phyloP scores from a whole-genome alignment of 2,888 invertebrate genomes.

The Agrochola macilenta region DNA sequence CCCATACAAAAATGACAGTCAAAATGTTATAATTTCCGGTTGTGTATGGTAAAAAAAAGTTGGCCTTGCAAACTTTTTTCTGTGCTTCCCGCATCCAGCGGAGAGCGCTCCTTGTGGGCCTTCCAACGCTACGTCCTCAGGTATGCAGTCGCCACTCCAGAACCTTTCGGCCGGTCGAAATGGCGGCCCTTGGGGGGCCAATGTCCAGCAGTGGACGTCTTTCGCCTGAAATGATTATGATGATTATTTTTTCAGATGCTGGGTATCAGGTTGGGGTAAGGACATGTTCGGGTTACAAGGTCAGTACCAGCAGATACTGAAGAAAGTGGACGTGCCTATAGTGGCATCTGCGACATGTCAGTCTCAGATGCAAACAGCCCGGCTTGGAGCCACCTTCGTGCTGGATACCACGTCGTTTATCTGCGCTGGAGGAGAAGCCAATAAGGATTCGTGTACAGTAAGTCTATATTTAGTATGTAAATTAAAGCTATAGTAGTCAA shows the following conservation, averaged over 20 bases:
- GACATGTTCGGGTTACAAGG: slow-evolving; percentile 92
- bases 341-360: slow-evolving; percentile 92
- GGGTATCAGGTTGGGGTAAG: slow-evolving; percentile 97
- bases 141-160: no score
- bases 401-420: slow-evolving; percentile 93
- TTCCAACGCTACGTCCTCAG: no score
- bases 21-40: no score
- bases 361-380: slow-evolving; percentile 91
- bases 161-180: no score
- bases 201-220: no score
- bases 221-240: no score
- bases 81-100: no score
- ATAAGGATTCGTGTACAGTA: slow-evolving; percentile 95
- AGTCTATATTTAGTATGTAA: slow-evolving; percentile 67
- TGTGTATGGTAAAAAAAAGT: no score
- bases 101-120: no score
- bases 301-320: slow-evolving; percentile 92
- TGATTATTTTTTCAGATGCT: slow-evolving; percentile 82
- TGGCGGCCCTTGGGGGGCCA: no score
- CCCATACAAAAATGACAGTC: no score
- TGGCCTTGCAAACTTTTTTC: neutral
- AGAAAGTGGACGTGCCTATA: slow-evolving; percentile 94
- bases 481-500: neutral
- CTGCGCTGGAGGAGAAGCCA: slow-evolving; percentile 94
- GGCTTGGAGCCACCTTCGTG: slow-evolving; percentile 91